Evolutionary conservation across 1,140 invertebrate species (phyloP).

Genomic region (Formica exsecta): DNA sequence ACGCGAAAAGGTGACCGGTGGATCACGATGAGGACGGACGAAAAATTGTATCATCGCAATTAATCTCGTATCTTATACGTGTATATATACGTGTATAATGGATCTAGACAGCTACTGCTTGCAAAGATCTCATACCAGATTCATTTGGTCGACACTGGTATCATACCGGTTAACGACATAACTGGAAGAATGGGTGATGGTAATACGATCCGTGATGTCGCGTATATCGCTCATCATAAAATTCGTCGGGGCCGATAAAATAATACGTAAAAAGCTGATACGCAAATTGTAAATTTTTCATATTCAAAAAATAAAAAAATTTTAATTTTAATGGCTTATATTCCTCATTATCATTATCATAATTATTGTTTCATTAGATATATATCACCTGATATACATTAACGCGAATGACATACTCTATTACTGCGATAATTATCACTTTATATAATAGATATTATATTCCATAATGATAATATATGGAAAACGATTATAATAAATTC

Average conservation of each 20-base stretch:
- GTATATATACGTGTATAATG: slow-evolving; percentile 65
- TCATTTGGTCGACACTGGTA: slow-evolving; percentile 52
- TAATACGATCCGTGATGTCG: background rate
- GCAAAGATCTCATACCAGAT: slow-evolving; percentile 61
- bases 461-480: background rate
- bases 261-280: background rate
- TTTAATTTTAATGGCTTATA: background rate
- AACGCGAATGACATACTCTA: background rate
- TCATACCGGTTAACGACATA: background rate
- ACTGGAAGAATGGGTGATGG: background rate
- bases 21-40: slow-evolving; percentile 20
- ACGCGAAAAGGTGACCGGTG: slow-evolving; percentile 53
- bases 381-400: background rate
- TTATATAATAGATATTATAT: background rate
- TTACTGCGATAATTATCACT: background rate
- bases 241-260: background rate
- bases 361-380: background rate
- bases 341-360: background rate
- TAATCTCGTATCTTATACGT: slow-evolving; percentile 81
- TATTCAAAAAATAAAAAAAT: background rate
- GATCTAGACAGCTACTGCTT: slow-evolving; percentile 71
- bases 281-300: background rate
- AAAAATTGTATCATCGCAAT: slow-evolving; percentile 77
- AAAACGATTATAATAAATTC: background rate
- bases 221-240: background rate